Evolutionary conservation across 2,797 vertebrate species (phyloP), one percentile per base, ranked within the genome.

Genomic region (Euphonia xanthogaster): DNA sequence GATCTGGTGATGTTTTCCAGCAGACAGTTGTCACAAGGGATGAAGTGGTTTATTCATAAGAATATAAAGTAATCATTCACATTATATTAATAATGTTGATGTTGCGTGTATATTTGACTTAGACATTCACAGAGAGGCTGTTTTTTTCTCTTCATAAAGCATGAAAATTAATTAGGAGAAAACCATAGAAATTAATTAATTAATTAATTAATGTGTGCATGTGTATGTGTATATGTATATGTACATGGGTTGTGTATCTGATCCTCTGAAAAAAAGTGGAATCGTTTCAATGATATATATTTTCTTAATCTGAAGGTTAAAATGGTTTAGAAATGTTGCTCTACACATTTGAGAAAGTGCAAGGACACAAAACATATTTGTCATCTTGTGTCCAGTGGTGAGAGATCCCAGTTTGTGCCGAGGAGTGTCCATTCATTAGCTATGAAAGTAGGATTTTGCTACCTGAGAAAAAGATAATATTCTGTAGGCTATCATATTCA

Each of bases 371-470:
- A 30, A 55, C 8, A 33, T 22, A 24, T 44, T 58, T 71, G 4
- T 35, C 23, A 13, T 17, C 20, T n/a, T 40, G 3, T 45, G 14
- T 25, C 39, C 42, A 6, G 22, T 25, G 15, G 3, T 14, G 65
- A 54, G 20, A 72, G 21, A 48, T 31, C 18, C 30, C 3, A 2
- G 22, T 28, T 65, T 25, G 45, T 3, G 2, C 8, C 6, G 9
- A 55, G 27, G 8, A 58, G 2, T 7, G 4, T n/a, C 78, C 8
- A 54, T 54, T n/a, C 35, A 42, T 33, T 51, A 51, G 4, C 44
- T 71, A 27, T 0, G 0, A 71, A 51, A 4, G 7, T 28, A 33
- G 33, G 21, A 23, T 22, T 89, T 65, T 72, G 10, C 7, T 53
- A n/a, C 4, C 16, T 67, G 12, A 84, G 28, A 14, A 75, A 89